Evolutionary conservation across 2,888 invertebrate genomes (phyloP).

Genomic region (Hirtodrosophila duncani): DNA sequence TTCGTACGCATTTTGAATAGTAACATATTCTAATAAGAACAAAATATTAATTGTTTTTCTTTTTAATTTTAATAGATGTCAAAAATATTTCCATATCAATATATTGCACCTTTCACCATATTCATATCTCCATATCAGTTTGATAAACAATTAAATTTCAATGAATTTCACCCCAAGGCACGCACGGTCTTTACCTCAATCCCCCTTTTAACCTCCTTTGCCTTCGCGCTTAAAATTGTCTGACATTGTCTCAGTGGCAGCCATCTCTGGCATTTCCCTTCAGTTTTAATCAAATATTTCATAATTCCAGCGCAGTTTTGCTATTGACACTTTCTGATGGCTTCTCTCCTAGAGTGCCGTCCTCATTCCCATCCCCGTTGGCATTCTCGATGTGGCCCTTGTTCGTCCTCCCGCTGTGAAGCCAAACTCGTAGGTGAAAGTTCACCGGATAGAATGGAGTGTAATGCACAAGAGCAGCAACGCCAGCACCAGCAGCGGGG

Average conservation of each 20-base stretch:
- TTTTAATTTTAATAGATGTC: background rate
- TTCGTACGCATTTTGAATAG: too few species aligned
- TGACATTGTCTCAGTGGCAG: too few species aligned
- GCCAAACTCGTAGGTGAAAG: conserved; percentile 64
- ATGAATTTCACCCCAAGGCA: too few species aligned
- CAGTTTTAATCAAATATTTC: conserved; percentile 71
- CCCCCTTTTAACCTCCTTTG: too few species aligned
- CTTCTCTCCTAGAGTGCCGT: conserved; percentile 28
- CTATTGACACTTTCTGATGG: conserved; percentile 69
- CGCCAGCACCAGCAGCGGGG: conserved; percentile 11
- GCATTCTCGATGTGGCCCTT: conserved; percentile 7
- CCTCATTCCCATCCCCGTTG: background rate
- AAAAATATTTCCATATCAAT: background rate
- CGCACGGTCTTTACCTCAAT: too few species aligned
- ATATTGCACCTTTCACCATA: background rate
- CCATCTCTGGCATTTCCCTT: conserved; percentile 37
- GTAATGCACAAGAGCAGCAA: conserved; percentile 26
- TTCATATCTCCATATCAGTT: background rate
- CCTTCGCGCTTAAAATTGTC: background rate
- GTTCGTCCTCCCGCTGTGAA: conserved; percentile 58
- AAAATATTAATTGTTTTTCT: background rate
- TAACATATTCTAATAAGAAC: background rate
- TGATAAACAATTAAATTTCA: too few species aligned
- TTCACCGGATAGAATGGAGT: conserved; percentile 29
- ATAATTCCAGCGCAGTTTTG: conserved; percentile 66